Evolutionary conservation across 1,140 invertebrate species (phyloP), one percentile per base, ranked within the genome.

Genomic region (Bicyclus anynana): DNA sequence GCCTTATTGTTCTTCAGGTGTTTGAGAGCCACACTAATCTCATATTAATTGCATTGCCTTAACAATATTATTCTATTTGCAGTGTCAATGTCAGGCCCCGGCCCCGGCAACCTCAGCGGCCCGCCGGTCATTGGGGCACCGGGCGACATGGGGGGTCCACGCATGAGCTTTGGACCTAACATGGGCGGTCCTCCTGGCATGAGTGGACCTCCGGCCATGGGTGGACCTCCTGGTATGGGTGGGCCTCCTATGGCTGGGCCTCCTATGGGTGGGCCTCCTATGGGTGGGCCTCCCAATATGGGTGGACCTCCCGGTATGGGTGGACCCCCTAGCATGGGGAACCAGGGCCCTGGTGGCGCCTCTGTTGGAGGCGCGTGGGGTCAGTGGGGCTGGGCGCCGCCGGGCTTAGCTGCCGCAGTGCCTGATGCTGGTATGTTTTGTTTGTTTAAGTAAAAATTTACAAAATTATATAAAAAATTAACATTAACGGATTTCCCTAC

Each of bases 331-430:
- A n/a, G n/a, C n/a, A 57, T 37, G 47, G 38, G 35, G 12, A 44
- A 23, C 10, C 42, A 47, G 12, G 42, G 37, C 9, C 27, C 59
- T 12, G 60, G 53, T 1, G 16, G 54, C 23, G 9, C 48, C 18
- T 54, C 50, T 12, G 21, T 49, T 5, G 52, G 60, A 2, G 61
- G 61, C 17, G 62, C 53, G 27, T 65, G 77, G 74, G 56, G 63
- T 9, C 61, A 69, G 16, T 72, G 67, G 73, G 67, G 69, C 12
- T 75, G 72, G 74, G 74, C 78, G 14, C 74, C 74, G 5, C 71
- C 72, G 23, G 60, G 9, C 50, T 70, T 4, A 53, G 62, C 33
- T 5, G 73, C 73, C 2, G 68, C 65, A 0, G 55, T 71, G 12
- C 67, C 71, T 13, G 68, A 75, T 26, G 49, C 62, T 7, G 67